A percentile compares a stretch with the other conserved stretches of the same genome.
These are phyloP conservation scores for Geodia barretti DNA, from an alignment of 37 sponge, comb jelly and placozoan genomes.

Conservation along the genomic window DNA sequence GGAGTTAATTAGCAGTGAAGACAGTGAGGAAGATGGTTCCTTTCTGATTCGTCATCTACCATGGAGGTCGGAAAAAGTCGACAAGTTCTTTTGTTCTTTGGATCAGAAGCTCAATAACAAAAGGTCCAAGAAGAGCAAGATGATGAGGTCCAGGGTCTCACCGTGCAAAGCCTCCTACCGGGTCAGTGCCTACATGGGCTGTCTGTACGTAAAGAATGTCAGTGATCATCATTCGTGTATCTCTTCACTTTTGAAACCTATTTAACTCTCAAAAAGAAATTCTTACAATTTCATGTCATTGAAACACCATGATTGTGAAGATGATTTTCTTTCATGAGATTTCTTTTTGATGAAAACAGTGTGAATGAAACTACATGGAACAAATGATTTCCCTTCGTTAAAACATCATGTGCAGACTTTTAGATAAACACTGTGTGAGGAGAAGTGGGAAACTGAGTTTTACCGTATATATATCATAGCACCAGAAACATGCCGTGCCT, in stretches of 20 bases:
- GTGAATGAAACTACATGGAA: neutral
- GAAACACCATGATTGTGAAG: too few species aligned
- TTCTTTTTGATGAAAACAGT: too few species aligned
- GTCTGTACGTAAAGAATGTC: neutral
- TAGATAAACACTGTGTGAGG: too few species aligned
- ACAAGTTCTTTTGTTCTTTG: neutral
- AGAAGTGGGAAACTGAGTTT: neutral
- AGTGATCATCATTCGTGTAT: neutral
- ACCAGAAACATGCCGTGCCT: neutral
- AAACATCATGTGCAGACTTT: too few species aligned
- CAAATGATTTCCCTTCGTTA: too few species aligned
- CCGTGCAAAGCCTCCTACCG: neutral
- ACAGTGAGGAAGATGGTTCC: slow-evolving; percentile 10
- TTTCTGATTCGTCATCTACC: neutral
- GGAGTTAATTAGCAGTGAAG: slow-evolving; percentile 11
- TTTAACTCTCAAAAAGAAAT: too few species aligned
- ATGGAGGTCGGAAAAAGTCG: slow-evolving; percentile 1
- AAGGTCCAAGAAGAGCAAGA: neutral
- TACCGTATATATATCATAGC: too few species aligned
- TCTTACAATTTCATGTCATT: too few species aligned
- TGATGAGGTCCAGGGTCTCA: neutral
- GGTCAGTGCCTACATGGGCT: neutral
- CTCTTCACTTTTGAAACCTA: too few species aligned
- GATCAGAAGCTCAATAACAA: neutral
- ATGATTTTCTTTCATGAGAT: too few species aligned